Conservation (phyloP, 2,113 vertebrate genomes). For the Caracal caracal region DNA sequence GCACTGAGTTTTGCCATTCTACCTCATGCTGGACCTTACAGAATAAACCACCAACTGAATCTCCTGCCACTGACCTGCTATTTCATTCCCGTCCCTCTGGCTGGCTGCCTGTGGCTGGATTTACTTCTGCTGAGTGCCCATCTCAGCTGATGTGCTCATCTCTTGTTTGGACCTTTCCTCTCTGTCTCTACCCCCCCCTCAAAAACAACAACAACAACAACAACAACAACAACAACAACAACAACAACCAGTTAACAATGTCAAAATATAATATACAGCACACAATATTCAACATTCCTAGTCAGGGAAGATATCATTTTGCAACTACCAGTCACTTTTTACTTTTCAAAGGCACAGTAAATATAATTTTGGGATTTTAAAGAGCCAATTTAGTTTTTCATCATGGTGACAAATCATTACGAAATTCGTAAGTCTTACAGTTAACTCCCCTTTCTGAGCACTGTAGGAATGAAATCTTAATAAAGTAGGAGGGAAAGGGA, state of each 20-base stretch:
- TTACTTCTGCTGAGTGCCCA: not conserved
- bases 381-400: not conserved
- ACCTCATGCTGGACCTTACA: not conserved
- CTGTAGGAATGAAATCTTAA: not conserved
- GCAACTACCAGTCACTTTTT: not conserved
- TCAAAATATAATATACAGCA: not conserved
- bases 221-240: not conserved
- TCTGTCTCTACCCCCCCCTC: accelerated
- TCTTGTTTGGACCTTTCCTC: not conserved
- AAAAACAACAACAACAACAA: not conserved
- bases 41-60: not conserved
- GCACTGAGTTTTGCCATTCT: not conserved
- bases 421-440: not conserved
- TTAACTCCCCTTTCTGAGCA: not conserved
- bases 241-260: not conserved
- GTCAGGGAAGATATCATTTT: not conserved
- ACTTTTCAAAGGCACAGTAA: not conserved
- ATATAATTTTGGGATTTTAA: slow-evolving; percentile 35
- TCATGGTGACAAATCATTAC: not conserved
- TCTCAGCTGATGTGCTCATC: not conserved
- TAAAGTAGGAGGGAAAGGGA: not conserved
- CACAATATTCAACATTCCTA: not conserved
- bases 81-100: not conserved
- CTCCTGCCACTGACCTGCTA: not conserved
- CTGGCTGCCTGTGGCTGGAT: not conserved